Conservation (phyloP, 2,888 invertebrate genomes). For the Epicampocera succincta region DNA sequence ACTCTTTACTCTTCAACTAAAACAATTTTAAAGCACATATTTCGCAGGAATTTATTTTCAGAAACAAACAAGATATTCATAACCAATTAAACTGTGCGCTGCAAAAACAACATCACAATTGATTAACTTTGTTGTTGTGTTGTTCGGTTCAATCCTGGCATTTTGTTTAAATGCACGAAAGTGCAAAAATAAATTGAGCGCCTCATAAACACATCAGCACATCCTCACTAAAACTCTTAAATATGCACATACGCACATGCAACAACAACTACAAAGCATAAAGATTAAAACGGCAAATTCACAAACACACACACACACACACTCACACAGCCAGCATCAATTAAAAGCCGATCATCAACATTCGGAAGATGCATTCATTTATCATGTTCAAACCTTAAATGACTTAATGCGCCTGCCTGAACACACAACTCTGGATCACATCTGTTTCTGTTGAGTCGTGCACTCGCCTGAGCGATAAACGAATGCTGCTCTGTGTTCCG, state of each 20-base stretch:
- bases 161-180: neutral
- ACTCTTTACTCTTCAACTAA: too few relatives aligned
- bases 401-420: constrained; percentile 65
- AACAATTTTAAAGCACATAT: too few relatives aligned
- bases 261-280: constrained; percentile 10
- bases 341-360: constrained; percentile 68
- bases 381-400: constrained; percentile 69
- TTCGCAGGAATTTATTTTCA: neutral
- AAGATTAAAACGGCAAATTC: constrained; percentile 7
- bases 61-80: constrained; percentile 25
- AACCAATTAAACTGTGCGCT: constrained; percentile 60
- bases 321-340: constrained; percentile 58
- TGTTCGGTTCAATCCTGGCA: constrained; percentile 15
- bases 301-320: neutral
- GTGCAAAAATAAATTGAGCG: constrained; percentile 38
- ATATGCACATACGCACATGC: too few relatives aligned
- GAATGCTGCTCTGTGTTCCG: neutral
- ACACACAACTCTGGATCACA: constrained; percentile 17
- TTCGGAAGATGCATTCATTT: constrained; percentile 66
- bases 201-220: constrained; percentile 58
- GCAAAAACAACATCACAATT: constrained; percentile 38
- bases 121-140: constrained; percentile 37
- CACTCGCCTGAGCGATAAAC: too few relatives aligned
- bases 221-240: constrained; percentile 11
- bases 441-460: constrained; percentile 20